A percentile compares a stretch with the other conserved stretches of the same genome.
Conservation (phyloP, 2,113 vertebrate genomes). For the Pardalotus punctatus region DNA sequence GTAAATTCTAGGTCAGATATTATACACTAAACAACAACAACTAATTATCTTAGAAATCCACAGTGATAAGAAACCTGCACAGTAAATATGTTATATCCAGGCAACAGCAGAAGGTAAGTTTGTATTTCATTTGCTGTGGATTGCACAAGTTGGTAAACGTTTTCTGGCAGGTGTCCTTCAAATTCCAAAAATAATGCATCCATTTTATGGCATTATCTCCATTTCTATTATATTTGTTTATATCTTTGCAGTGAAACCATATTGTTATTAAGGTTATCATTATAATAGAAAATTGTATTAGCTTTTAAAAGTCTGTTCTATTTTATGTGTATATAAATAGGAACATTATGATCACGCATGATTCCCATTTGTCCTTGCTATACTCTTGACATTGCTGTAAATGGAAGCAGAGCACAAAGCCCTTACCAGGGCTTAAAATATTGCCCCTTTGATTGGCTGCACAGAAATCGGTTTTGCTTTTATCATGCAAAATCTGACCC, state of each 20-base stretch:
- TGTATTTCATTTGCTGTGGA: background rate
- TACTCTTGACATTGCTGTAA: conserved; percentile 31
- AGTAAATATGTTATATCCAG: background rate
- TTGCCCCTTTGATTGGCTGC: background rate
- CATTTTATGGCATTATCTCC: conserved; percentile 19
- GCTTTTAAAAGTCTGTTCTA: conserved; percentile 47
- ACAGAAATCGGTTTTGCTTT: background rate
- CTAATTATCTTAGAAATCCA: background rate
- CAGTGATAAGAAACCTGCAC: background rate
- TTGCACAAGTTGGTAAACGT: conserved; percentile 2
- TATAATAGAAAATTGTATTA: conserved; percentile 50
- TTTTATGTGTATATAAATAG: conserved; percentile 57
- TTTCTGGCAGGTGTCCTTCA: conserved; percentile 30
- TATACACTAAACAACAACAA: background rate
- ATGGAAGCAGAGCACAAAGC: background rate
- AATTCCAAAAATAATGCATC: background rate
- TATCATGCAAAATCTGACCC: background rate
- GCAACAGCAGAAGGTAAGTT: conserved; percentile 15
- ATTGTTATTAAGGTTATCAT: conserved; percentile 57
- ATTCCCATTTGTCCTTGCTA: conserved; percentile 19
- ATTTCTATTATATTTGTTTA: conserved; percentile 51
- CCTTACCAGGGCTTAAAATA: background rate
- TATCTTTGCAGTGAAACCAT: conserved; percentile 32
- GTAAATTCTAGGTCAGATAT: background rate
- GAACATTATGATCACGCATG: conserved; percentile 14